Evolutionary conservation across 2,888 invertebrate genomes (phyloP).

Genomic region (Catocala fraxini): DNA sequence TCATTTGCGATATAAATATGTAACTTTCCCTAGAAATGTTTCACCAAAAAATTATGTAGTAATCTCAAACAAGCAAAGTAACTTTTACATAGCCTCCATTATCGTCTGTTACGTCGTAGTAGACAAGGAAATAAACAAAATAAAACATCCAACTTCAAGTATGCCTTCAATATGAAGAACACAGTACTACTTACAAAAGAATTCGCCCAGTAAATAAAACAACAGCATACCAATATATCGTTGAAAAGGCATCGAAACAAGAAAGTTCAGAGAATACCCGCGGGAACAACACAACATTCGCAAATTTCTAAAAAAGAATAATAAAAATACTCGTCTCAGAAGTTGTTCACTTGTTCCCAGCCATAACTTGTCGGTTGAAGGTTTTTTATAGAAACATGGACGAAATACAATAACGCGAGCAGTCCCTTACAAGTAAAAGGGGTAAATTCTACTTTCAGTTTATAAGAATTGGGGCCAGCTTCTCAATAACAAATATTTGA

Average conservation of each 20-base stretch:
- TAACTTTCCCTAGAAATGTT: no score
- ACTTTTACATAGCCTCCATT: neutral
- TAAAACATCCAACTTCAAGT: conserved; percentile 10
- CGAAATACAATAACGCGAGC: conserved; percentile 63
- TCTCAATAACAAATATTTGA: conserved; percentile 42
- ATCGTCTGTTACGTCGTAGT: neutral
- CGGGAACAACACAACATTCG: conserved; percentile 68
- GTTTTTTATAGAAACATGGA: conserved; percentile 69
- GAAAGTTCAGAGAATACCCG: conserved; percentile 69
- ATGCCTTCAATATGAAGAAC: conserved; percentile 18
- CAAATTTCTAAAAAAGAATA: conserved; percentile 71
- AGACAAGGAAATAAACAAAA: conserved; percentile 8
- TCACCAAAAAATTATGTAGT: neutral
- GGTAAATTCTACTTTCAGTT: conserved; percentile 49
- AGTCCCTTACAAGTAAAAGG: conserved; percentile 58
- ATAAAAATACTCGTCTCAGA: conserved; percentile 64
- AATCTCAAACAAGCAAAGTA: neutral
- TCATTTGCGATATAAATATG: no score
- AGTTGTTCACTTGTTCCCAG: conserved; percentile 61
- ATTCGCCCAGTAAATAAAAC: conserved; percentile 61
- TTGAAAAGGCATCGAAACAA: conserved; percentile 66
- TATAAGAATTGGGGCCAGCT: conserved; percentile 34
- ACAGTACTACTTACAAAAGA: conserved; percentile 37
- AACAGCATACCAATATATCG: conserved; percentile 63
- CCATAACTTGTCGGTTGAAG: conserved; percentile 69